Evolutionary conservation across 2,113 vertebrate species (phyloP).

Genomic region (Microcebus jonahi): DNA sequence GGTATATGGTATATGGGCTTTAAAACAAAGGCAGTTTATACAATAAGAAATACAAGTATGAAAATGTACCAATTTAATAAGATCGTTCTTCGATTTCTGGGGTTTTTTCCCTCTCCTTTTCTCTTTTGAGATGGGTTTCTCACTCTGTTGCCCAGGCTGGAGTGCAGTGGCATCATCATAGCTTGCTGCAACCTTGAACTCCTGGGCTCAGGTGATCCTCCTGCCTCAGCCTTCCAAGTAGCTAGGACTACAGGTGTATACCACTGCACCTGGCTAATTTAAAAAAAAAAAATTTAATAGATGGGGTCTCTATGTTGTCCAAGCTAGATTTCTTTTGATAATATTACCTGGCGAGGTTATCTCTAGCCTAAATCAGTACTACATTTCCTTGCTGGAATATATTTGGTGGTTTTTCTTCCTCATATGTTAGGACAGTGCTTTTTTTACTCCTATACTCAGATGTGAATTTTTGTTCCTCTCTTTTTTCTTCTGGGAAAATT

Average conservation of each 20-base stretch:
- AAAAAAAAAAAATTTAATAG: background rate
- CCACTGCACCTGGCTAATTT: too few relatives aligned
- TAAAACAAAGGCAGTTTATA: background rate
- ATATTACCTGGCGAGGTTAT: background rate
- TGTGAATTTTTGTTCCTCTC: conserved; percentile 44
- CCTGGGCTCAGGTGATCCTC: too few relatives aligned
- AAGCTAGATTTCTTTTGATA: too few relatives aligned
- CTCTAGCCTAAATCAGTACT: background rate
- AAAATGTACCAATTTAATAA: background rate
- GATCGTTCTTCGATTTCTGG: background rate
- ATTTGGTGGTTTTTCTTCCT: background rate
- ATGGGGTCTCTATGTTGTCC: too few relatives aligned
- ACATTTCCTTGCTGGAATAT: background rate
- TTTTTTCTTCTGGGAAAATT: conserved; percentile 47
- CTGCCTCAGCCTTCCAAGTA: too few relatives aligned
- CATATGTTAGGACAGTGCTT: background rate
- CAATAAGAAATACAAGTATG: background rate
- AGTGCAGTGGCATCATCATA: too few relatives aligned
- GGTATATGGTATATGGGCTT: background rate
- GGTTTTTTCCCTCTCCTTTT: too few relatives aligned
- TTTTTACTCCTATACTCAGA: background rate
- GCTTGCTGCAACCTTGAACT: too few relatives aligned
- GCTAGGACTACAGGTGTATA: too few relatives aligned
- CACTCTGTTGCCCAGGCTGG: too few relatives aligned
- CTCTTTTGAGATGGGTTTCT: too few relatives aligned